Conservation (phyloP, 2,113 vertebrate genomes). For the Meleagris gallopavo region DNA sequence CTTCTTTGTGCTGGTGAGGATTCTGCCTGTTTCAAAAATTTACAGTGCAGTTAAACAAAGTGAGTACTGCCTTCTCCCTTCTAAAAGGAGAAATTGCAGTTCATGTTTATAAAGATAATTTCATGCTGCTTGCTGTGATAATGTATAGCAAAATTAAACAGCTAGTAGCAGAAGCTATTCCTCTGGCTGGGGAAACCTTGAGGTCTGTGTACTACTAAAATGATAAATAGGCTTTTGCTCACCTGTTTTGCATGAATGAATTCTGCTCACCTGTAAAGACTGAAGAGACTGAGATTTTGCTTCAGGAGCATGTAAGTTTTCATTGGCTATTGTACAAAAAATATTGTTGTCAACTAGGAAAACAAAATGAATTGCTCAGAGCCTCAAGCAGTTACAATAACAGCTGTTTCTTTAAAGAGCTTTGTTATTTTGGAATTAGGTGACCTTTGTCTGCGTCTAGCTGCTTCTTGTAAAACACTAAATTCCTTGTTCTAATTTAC, state of each 20-base stretch:
- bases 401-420: slow-evolving; percentile 57
- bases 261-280: background rate
- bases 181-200: background rate
- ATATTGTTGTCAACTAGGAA: slow-evolving; percentile 64
- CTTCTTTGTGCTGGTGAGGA: background rate
- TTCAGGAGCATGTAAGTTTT: background rate
- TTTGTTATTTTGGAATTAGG: slow-evolving; percentile 60
- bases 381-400: slow-evolving; percentile 37
- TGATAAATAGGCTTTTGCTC: background rate
- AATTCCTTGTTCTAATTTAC: background rate
- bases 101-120: background rate
- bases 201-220: background rate
- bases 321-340: background rate
- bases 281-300: background rate
- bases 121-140: background rate
- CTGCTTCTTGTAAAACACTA: slow-evolving; percentile 36
- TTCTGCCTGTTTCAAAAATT: background rate
- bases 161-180: background rate
- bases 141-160: background rate
- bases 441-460: slow-evolving; percentile 26
- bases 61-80: background rate
- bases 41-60: background rate
- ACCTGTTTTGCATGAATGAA: background rate
- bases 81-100: background rate
- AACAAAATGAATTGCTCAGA: slow-evolving; percentile 40